Conservation (phyloP, 2,113 vertebrate genomes). For the Pimephales promelas region DNA sequence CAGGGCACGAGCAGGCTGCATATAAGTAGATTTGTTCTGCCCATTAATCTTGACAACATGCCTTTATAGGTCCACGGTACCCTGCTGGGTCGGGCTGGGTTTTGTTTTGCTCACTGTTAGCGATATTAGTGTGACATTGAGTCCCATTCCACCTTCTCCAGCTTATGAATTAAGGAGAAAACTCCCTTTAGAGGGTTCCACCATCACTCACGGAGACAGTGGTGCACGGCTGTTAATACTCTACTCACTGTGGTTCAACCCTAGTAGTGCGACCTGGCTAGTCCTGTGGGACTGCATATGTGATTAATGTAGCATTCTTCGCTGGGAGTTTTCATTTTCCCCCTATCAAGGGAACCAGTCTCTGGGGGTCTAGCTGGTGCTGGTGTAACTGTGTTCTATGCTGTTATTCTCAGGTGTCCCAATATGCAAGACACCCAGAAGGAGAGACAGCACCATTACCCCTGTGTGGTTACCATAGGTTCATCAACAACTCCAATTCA, state of each 20-base stretch:
- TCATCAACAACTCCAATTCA: background rate
- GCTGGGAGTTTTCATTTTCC: constrained; percentile 34
- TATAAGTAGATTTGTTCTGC: constrained; percentile 43
- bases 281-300: constrained; percentile 50
- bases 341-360: constrained; percentile 42
- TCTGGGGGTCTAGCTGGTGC: constrained; percentile 20
- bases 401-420: constrained; percentile 41
- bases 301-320: constrained; percentile 54
- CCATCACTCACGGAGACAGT: constrained; percentile 55
- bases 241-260: constrained; percentile 44
- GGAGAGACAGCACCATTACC: background rate
- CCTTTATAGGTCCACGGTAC: constrained; percentile 8
- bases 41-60: constrained; percentile 43
- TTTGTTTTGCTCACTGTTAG: constrained; percentile 40
- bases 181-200: constrained; percentile 41
- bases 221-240: constrained; percentile 48
- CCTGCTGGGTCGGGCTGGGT: constrained; percentile 11
- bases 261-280: constrained; percentile 30
- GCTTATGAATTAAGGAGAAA: constrained; percentile 38
- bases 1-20: constrained; percentile 7
- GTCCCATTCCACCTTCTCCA: constrained; percentile 29
- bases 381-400: constrained; percentile 23
- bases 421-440: constrained; percentile 1
- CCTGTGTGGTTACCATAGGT: background rate
- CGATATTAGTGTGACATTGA: constrained; percentile 30